These are phyloP conservation scores for Syngnathus acus DNA, from an alignment of 2,797 vertebrate genomes.

Conservation along the genomic window DNA sequence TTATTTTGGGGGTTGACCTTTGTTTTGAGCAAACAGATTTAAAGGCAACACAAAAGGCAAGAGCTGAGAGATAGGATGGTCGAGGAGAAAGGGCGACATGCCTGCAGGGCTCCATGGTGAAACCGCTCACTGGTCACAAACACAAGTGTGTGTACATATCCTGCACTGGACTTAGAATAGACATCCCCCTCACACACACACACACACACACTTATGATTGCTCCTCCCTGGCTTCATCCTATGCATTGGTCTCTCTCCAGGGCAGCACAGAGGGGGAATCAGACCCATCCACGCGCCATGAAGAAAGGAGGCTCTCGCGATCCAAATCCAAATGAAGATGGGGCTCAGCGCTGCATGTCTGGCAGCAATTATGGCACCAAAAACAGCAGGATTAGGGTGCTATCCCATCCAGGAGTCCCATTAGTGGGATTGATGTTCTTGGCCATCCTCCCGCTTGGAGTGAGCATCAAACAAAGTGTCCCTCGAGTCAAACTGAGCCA, in stretches of 20 bases:
- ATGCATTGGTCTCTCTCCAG: slow-evolving; percentile 49
- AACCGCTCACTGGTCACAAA: slow-evolving; percentile 56
- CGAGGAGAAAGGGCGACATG: slow-evolving; percentile 51
- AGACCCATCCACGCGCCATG: slow-evolving; percentile 40
- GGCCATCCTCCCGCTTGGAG: slow-evolving; percentile 66
- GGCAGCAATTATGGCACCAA: slow-evolving; percentile 38
- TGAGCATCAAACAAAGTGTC: slow-evolving; percentile 80
- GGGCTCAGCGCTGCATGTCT: slow-evolving; percentile 31
- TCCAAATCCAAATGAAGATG: slow-evolving; percentile 25
- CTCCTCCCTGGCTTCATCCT: slow-evolving; percentile 55
- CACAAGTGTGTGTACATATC: slow-evolving; percentile 42
- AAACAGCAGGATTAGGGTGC: slow-evolving; percentile 55
- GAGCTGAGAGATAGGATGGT: slow-evolving; percentile 56
- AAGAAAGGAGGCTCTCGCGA: slow-evolving; percentile 32
- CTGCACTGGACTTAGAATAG: slow-evolving; percentile 42
- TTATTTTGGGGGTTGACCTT: slow-evolving; percentile 65
- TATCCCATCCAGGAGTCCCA: slow-evolving; percentile 53
- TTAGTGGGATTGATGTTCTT: slow-evolving; percentile 69
- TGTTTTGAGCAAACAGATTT: slow-evolving; percentile 74
- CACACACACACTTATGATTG: slow-evolving; percentile 28
- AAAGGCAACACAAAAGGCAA: slow-evolving; percentile 57
- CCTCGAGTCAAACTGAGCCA: slow-evolving; percentile 87
- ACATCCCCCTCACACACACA: slow-evolving; percentile 21
- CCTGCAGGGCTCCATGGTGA: slow-evolving; percentile 68
- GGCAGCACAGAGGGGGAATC: slow-evolving; percentile 44